Base-by-base conservation (phyloP, 2,113 vertebrate species). In the Notothenia rossii region DNA sequence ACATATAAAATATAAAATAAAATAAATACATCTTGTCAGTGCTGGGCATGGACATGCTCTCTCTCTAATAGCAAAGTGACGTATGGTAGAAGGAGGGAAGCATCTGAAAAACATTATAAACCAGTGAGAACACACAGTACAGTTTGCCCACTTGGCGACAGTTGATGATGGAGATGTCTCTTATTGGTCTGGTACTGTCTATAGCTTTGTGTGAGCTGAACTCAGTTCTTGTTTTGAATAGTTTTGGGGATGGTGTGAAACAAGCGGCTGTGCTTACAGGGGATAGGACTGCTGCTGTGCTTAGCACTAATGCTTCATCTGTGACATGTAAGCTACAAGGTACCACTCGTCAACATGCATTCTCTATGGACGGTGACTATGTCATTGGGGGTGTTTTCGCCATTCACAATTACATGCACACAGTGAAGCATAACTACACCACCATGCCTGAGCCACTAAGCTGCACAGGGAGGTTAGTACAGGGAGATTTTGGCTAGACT, bases 341-440 rank as follows among this genome's bases (percentile, higher is more conserved):
- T 60, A 55, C 54, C 0, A 12, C 82, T 54, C 74, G 56, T 36
- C 67, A 33, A 14, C 87, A 92, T 75, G 89, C 65, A 4, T 88
- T 93, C 40, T 88, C 84, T 17, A 45, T 85, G 79, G 88, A 91
- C 14, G 93, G 93, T 50, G 93, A 94, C 67, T 93, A 91, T 29
- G 3, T 93, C 15, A 29, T 29, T 29, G 25, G 25, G 25, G 25
- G 25, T 29, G 25, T 29, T 29, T 29, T 29, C 25, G 2, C 25
- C 25, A 0, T 29, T 0, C 25, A 29, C 25, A 2, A 3, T 3
- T 3, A 29, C 25, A 29, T 29, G 25, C 25, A 29, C 25, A 29
- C 25, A 29, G 25, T 29, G 25, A 29, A 29, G 25, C 25, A 29
- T 29, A 29, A 29, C 25, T 29, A 29, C 25, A 29, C 25, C 25